Evolutionary conservation across 1,140 invertebrate species (phyloP).

Genomic region (Hycleus phaleratus): DNA sequence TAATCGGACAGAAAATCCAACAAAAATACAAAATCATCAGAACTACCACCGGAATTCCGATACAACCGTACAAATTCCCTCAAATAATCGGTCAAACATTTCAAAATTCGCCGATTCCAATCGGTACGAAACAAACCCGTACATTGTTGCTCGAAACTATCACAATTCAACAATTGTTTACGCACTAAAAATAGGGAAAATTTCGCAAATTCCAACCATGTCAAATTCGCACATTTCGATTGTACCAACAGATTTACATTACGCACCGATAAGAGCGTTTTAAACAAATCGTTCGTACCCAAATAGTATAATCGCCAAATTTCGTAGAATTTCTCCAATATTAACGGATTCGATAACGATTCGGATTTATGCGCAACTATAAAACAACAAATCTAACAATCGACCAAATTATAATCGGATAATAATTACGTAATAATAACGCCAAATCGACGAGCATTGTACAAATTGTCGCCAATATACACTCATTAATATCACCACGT

Average conservation of each 20-base stretch:
- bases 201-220: slow-evolving; percentile 23
- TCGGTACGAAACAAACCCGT: slow-evolving; percentile 28
- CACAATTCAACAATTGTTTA: slow-evolving; percentile 20
- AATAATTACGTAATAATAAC: slow-evolving; percentile 27
- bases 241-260: slow-evolving; percentile 25
- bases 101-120: slow-evolving; percentile 26
- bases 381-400: too few relatives aligned
- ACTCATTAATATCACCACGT: slow-evolving; percentile 30
- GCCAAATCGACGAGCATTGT: slow-evolving; percentile 24
- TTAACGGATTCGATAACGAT: background rate
- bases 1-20: slow-evolving; percentile 35
- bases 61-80: slow-evolving; percentile 13
- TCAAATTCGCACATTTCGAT: slow-evolving; percentile 1
- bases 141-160: slow-evolving; percentile 33
- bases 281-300: slow-evolving; percentile 20
- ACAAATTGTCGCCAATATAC: slow-evolving; percentile 17
- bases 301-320: slow-evolving; percentile 18
- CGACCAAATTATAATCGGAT: background rate
- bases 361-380: slow-evolving; percentile 11
- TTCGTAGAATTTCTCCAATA: slow-evolving; percentile 8
- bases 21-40: slow-evolving; percentile 25
- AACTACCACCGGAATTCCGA: slow-evolving; percentile 5
- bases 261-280: slow-evolving; percentile 23
- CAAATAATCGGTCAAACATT: slow-evolving; percentile 20
- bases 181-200: slow-evolving; percentile 20